phyloP scores from a whole-genome alignment of 1,140 invertebrate species.

The Lepidotrigona ventralis region DNA sequence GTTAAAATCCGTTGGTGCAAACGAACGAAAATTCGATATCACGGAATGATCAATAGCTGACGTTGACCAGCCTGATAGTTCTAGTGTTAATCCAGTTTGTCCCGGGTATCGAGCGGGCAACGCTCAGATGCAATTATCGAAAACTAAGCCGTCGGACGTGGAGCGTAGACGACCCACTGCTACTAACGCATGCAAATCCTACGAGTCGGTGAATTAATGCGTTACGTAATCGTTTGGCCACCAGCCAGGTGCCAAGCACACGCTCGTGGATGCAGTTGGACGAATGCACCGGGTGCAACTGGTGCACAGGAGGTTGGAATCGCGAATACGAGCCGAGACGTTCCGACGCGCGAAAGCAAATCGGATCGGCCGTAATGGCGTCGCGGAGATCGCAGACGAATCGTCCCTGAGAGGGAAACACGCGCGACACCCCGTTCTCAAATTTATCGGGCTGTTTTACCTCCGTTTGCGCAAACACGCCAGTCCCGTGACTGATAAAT shows the following conservation, averaged over 20 bases:
- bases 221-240: conserved; percentile 54
- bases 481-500: background rate
- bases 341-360: too few species aligned
- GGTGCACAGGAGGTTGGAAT: background rate
- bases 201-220: conserved; percentile 55
- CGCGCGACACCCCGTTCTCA: background rate
- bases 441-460: background rate
- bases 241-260: conserved; percentile 49
- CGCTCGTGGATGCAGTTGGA: conserved; percentile 11
- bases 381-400: background rate
- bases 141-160: conserved; percentile 3
- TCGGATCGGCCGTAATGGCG: background rate
- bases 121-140: conserved; percentile 25
- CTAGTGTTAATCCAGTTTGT: conserved; percentile 12
- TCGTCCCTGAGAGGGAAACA: background rate
- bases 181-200: conserved; percentile 59
- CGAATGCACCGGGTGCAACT: conserved; percentile 17
- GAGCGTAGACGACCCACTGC: conserved; percentile 5
- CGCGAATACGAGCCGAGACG: background rate
- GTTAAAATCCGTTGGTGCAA: background rate
- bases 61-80: background rate
- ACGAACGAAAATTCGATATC: background rate
- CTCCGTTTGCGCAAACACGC: background rate
- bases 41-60: background rate
- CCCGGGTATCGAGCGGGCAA: background rate